Evolutionary conservation across 2,797 vertebrate species (phyloP).

Genomic region (Cuniculus paca): DNA sequence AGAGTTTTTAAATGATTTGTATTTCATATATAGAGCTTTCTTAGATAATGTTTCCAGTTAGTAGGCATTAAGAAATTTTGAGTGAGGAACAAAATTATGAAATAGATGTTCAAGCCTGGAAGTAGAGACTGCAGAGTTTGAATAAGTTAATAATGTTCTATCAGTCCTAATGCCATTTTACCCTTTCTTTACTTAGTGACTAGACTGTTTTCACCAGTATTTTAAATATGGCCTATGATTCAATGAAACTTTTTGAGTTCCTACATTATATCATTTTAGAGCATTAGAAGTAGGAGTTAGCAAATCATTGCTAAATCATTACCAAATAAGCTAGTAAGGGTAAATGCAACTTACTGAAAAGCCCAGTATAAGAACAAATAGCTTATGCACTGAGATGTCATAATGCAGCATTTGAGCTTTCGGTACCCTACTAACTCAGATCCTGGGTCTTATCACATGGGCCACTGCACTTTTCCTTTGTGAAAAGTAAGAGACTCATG

Average conservation of each 20-base stretch:
- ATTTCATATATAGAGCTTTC: constrained; percentile 13
- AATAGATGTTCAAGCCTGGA: constrained; percentile 18
- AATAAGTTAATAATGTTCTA: neutral
- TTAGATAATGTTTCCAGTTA: constrained; percentile 64
- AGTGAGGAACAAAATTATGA: constrained; percentile 51
- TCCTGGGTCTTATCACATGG: constrained; percentile 30
- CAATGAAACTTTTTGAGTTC: constrained; percentile 24
- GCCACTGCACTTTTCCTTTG: constrained; percentile 43
- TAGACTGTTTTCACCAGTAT: neutral
- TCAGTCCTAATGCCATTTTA: constrained; percentile 14
- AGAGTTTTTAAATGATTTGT: constrained; percentile 58
- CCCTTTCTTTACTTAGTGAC: constrained; percentile 54
- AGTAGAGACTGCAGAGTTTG: constrained; percentile 6
- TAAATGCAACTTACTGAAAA: constrained; percentile 34
- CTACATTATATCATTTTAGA: constrained; percentile 58
- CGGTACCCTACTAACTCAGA: neutral
- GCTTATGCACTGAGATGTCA: neutral
- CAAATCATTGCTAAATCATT: constrained; percentile 45
- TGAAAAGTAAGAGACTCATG: constrained; percentile 39
- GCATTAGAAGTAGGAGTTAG: constrained; percentile 29
- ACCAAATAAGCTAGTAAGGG: constrained; percentile 15
- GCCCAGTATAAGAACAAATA: neutral
- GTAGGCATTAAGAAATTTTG: constrained; percentile 61
- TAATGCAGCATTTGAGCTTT: constrained; percentile 15
- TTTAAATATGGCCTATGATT: constrained; percentile 40